phyloP scores from a whole-genome alignment of 2,888 invertebrate species.

The Dryocosmus kuriphilus region DNA sequence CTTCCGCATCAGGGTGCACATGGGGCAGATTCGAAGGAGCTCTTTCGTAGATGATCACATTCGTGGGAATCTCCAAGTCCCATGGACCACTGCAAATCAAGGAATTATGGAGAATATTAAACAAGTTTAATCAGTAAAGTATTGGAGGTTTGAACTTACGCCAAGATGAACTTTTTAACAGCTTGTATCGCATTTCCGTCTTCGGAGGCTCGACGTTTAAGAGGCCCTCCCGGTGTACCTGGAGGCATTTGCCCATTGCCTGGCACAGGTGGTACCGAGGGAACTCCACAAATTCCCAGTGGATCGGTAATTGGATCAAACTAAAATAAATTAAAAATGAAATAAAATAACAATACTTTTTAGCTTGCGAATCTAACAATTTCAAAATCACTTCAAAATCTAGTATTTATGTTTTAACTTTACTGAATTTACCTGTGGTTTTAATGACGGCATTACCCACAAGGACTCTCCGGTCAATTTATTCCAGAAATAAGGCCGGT shows the following conservation, averaged over 20 bases:
- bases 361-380: too few relatives aligned
- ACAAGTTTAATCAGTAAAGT: slow-evolving; percentile 2
- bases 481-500: slow-evolving; percentile 97
- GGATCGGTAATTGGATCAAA: slow-evolving; percentile 97
- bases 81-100: slow-evolving; percentile 86
- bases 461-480: slow-evolving; percentile 96
- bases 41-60: slow-evolving; percentile 93
- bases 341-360: too few relatives aligned
- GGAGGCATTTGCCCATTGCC: slow-evolving; percentile 76
- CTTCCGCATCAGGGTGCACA: slow-evolving; percentile 96
- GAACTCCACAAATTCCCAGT: slow-evolving; percentile 85
- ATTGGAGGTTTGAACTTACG: slow-evolving; percentile 77
- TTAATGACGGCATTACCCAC: slow-evolving; percentile 95
- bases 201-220: slow-evolving; percentile 89
- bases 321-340: slow-evolving; percentile 67
- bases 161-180: slow-evolving; percentile 90
- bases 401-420: too few relatives aligned
- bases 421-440: slow-evolving; percentile 80
- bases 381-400: too few relatives aligned
- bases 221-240: slow-evolving; percentile 78
- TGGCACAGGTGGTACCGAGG: slow-evolving; percentile 66
- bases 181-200: slow-evolving; percentile 86
- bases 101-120: neutral
- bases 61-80: slow-evolving; percentile 96
- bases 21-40: slow-evolving; percentile 91